Evolutionary conservation across 1,140 invertebrate genomes (phyloP).

Genomic region (Anthonomus grandis): DNA sequence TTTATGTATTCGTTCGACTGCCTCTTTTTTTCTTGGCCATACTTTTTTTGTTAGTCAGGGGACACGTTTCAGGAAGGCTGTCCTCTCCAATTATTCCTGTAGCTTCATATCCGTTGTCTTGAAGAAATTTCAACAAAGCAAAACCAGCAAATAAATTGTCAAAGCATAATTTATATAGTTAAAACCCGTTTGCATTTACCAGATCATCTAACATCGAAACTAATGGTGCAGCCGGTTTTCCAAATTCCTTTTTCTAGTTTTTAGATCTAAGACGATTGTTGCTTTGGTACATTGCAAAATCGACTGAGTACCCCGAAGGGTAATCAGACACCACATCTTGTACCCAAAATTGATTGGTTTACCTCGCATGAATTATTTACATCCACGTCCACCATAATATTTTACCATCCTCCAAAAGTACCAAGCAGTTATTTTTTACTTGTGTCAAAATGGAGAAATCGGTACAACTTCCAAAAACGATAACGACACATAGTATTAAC

Average conservation of each 20-base stretch:
- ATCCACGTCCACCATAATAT: too few species aligned
- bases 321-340: background rate
- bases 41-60: slow-evolving; percentile 7
- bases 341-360: background rate
- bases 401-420: slow-evolving; percentile 1
- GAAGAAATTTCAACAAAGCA: slow-evolving; percentile 1
- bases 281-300: background rate
- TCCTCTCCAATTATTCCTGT: slow-evolving; percentile 3
- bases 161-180: slow-evolving; percentile 6
- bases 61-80: slow-evolving; percentile 3
- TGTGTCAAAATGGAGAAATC: background rate
- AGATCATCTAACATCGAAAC: slow-evolving; percentile 1
- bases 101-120: slow-evolving; percentile 5
- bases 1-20: too few species aligned
- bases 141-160: slow-evolving; percentile 10
- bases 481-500: background rate
- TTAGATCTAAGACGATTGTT: background rate
- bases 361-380: background rate
- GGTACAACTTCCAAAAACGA: background rate
- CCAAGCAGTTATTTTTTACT: background rate
- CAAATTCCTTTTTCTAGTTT: slow-evolving; percentile 2
- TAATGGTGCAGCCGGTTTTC: background rate
- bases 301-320: background rate
- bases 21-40: slow-evolving; percentile 4
- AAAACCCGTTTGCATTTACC: background rate